Base-by-base conservation (phyloP, 2,888 invertebrate genomes). In the Oxycera nigricornis region DNA sequence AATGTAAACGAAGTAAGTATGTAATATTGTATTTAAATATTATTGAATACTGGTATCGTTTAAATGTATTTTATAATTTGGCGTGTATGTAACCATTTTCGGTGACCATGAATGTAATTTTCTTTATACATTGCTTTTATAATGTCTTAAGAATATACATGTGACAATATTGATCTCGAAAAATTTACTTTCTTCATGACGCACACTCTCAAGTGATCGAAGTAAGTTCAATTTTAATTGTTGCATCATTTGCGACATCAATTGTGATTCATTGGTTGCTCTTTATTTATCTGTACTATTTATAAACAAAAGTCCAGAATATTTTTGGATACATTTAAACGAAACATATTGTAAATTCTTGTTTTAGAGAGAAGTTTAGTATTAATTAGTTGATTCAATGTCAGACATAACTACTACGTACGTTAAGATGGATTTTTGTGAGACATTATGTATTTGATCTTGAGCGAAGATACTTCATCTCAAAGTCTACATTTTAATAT, bases 1-100 rank as follows among this genome's bases (percentile, higher is more conserved):
- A 70, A 70, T 70, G 70, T 70, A 70, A 70, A 70, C 22, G 46
- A 55, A 70, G 70, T 70, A 70, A 70, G 70, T 70, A 70, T 70
- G 55, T 70, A 55, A 70, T 70, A 70, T 70, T 70, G 55, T 70
- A 70, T 70, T 70, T 70, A n/a, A 28, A 68, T 68, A 50, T 24
- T 28, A 46, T 67, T 50, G 46, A 50, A 50, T 70, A 30, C 26
- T 70, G 31, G 35, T 35, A 52, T 70, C 70, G 52, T 70, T 70
- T 70, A 70, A 55, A 70, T 70, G 52, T 52, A 70, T 50, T 68
- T 68, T 17, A 68, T 52, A 20, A 26, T 31, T 65, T 65, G 65
- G 65, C 41, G 65, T 65, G 28, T 59, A 65, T 39, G 39, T 39
- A 39, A 65, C 2, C 20, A 24, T 41, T 24, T 39, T 1, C 65